These are phyloP conservation scores for Mungos mungo DNA, from an alignment of 2,113 vertebrate species.

Conservation along the genomic window DNA sequence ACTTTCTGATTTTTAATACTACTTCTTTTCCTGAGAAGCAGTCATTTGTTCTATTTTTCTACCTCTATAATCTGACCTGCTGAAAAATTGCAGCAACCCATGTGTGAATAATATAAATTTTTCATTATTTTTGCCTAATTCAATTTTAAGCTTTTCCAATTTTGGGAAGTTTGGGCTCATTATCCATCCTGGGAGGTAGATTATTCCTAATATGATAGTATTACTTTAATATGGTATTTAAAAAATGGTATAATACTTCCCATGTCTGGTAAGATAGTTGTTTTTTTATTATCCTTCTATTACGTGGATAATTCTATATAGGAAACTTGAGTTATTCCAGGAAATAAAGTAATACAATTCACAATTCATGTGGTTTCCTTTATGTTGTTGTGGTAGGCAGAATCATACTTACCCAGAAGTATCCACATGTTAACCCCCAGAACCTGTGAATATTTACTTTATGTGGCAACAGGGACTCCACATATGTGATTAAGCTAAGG, in stretches of 20 bases:
- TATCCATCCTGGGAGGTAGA: slow-evolving; percentile 57
- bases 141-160: slow-evolving; percentile 60
- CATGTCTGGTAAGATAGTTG: background rate
- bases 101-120: slow-evolving; percentile 71
- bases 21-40: slow-evolving; percentile 1
- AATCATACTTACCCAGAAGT: background rate
- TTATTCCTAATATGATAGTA: slow-evolving; percentile 49
- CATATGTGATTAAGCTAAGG: background rate
- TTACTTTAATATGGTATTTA: background rate
- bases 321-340: background rate
- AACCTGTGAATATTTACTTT: background rate
- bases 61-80: slow-evolving; percentile 52
- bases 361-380: background rate
- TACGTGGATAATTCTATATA: background rate
- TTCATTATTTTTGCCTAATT: slow-evolving; percentile 73
- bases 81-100: slow-evolving; percentile 67
- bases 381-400: background rate
- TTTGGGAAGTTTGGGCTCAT: slow-evolving; percentile 70
- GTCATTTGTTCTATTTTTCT: slow-evolving; percentile 45
- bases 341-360: background rate
- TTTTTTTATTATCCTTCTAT: background rate
- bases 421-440: background rate
- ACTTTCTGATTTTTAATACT: slow-evolving; percentile 4
- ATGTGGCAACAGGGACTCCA: background rate
- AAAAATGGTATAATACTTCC: background rate